Percentiles rank a stretch among this genome's conserved stretches.
Evolutionary conservation across 64 coral and sea anemone species (phyloP).

Genomic region (Acropora tenuis): DNA sequence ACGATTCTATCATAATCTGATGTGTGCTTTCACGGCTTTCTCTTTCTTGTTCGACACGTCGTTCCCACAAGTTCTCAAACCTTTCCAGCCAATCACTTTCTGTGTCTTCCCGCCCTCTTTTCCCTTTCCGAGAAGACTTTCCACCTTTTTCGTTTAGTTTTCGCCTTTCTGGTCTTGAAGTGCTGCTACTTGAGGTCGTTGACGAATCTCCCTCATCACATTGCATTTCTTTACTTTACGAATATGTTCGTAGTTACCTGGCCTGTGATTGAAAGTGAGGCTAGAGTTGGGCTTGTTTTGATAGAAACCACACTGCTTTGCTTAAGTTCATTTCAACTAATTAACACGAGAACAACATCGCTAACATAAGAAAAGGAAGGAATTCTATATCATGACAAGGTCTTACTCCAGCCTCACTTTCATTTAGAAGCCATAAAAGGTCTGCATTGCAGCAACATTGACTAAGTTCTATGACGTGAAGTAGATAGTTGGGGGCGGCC

Average conservation of each 20-base stretch:
- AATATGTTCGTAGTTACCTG: too few species aligned
- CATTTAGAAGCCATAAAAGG: too few species aligned
- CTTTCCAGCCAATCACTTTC: neutral
- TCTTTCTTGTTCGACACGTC: neutral
- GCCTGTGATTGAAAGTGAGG: neutral
- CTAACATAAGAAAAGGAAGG: too few species aligned
- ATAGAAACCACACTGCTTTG: neutral
- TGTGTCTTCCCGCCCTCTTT: neutral
- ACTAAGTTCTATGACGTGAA: too few species aligned
- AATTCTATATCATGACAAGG: too few species aligned
- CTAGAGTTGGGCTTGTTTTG: neutral
- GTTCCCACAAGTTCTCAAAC: neutral
- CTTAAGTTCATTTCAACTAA: too few species aligned
- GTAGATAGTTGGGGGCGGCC: too few species aligned
- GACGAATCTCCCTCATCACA: neutral
- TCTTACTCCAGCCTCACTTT: too few species aligned
- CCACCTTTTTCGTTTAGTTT: neutral
- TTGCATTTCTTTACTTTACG: neutral
- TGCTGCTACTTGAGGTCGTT: neutral
- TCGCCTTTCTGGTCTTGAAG: neutral
- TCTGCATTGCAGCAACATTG: too few species aligned
- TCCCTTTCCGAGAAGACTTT: neutral
- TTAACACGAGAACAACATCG: too few species aligned
- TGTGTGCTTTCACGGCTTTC: neutral
- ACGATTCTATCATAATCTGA: neutral